Conservation (phyloP, 2,888 invertebrate species). For the Drosophila borborema region DNA sequence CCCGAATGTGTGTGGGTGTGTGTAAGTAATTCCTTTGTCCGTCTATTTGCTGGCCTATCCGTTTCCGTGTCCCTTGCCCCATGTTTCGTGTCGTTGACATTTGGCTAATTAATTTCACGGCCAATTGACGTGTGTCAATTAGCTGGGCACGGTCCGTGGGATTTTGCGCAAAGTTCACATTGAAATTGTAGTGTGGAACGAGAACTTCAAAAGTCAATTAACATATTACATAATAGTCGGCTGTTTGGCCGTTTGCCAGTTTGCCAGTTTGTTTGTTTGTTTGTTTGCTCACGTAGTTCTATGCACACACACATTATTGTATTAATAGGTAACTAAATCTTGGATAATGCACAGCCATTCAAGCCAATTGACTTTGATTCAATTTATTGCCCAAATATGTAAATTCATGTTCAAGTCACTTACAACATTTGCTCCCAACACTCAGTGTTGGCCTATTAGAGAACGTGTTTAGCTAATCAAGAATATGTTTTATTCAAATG, state of each 20-base stretch:
- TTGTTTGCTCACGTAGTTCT: constrained; percentile 7
- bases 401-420: constrained; percentile 19
- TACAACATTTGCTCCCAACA: background rate
- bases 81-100: constrained; percentile 20
- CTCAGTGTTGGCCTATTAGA: constrained; percentile 2
- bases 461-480: constrained; percentile 1
- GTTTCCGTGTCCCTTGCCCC: background rate
- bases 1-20: constrained; percentile 1
- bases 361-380: constrained; percentile 17
- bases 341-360: constrained; percentile 4
- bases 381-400: constrained; percentile 35
- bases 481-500: constrained; percentile 10
- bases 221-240: constrained; percentile 3
- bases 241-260: constrained; percentile 1
- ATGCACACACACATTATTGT: constrained; percentile 1
- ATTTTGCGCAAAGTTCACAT: constrained; percentile 13
- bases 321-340: constrained; percentile 16
- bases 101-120: constrained; percentile 47
- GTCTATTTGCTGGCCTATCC: background rate
- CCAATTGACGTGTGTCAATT: constrained; percentile 69
- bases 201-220: constrained; percentile 28
- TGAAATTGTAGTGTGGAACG: background rate
- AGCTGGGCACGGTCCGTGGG: constrained; percentile 23
- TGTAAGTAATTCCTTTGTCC: background rate
- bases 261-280: background rate